These are phyloP conservation scores for Actinia equina DNA, from an alignment of 64 coral and sea anemone genomes.

Conservation along the genomic window DNA sequence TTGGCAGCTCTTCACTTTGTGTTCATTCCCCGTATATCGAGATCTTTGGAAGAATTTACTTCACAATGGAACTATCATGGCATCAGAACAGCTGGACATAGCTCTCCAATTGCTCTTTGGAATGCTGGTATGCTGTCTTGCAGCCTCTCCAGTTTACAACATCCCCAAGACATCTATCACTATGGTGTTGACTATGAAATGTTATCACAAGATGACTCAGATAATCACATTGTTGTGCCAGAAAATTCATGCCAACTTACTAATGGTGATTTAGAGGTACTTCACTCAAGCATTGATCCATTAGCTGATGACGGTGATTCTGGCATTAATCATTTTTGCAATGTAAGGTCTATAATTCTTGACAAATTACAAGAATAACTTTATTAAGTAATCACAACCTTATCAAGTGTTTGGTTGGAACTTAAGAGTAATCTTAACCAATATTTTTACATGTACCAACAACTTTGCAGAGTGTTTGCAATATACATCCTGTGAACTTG, in stretches of 20 bases:
- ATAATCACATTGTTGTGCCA: conserved; percentile 34
- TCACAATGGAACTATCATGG: conserved; percentile 59
- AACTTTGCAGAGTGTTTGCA: conserved; percentile 10
- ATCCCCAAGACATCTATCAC: conserved; percentile 10
- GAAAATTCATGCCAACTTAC: conserved; percentile 9
- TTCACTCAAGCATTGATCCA: conserved; percentile 18
- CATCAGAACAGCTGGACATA: conserved; percentile 39
- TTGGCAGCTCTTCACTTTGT: conserved; percentile 36
- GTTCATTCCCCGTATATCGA: conserved; percentile 32
- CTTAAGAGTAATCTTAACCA: neutral
- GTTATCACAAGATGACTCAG: conserved; percentile 23
- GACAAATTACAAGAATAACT: conserved; percentile 2
- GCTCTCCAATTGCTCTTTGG: conserved; percentile 50
- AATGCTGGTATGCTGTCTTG: conserved; percentile 11
- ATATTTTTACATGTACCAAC: conserved; percentile 8
- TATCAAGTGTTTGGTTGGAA: neutral
- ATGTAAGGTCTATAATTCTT: conserved; percentile 14
- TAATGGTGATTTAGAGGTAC: neutral
- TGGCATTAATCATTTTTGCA: conserved; percentile 31
- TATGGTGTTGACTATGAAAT: conserved; percentile 37
- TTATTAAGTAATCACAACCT: neutral
- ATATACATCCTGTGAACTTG: neutral
- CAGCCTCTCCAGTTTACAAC: neutral
- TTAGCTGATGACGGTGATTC: conserved; percentile 46
- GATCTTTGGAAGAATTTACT: conserved; percentile 43